Base-by-base conservation (phyloP, 2,888 invertebrate species). In the Neocrepidodera transversa region DNA sequence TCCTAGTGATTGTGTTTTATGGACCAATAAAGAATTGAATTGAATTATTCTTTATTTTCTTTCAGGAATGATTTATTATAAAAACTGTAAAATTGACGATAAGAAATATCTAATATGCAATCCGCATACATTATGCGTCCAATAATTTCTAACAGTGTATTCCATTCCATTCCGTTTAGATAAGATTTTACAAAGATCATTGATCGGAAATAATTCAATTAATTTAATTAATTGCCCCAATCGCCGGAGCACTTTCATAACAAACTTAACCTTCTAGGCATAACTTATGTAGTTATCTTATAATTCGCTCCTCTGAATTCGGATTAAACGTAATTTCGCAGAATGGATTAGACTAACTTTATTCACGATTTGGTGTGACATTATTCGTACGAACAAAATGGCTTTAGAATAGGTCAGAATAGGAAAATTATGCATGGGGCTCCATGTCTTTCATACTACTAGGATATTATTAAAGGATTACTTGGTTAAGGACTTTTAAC, bases 181-280 rank as follows among this genome's bases (percentile, higher is more conserved):
- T 13, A n/a, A n/a, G n/a, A n/a, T 11, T 43, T 43, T 23, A 11
- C 11, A 2, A 40, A 13, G 43, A 20, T 63, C 66, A 68, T 67
- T 62, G 70, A 71, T 70, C 69, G 68, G 68, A 71, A 69, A 68
- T 70, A 68, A 71, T 70, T 69, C 68, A 71, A 70, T 71, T 71
- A 68, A 67, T 62, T 64, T 63, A 67, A 70, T 70, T 70, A 71
- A 70, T 70, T 68, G 65, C 64, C 48, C 54, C 50, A 49, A 63
- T 57, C 49, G 66, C 56, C 28, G 50, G 58, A 45, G 47, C 56
- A 58, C 56, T 58, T 55, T 51, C 59, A 62, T 62, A 66, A 62
- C 66, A 63, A 64, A 64, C 61, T 66, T 66, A 66, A 64, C 66
- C 64, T 64, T 59, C 40, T 60, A 59, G 47, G 59, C 63, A 66